Conservation (phyloP, 2,888 invertebrate species). For the Orchesellides sinensis region DNA sequence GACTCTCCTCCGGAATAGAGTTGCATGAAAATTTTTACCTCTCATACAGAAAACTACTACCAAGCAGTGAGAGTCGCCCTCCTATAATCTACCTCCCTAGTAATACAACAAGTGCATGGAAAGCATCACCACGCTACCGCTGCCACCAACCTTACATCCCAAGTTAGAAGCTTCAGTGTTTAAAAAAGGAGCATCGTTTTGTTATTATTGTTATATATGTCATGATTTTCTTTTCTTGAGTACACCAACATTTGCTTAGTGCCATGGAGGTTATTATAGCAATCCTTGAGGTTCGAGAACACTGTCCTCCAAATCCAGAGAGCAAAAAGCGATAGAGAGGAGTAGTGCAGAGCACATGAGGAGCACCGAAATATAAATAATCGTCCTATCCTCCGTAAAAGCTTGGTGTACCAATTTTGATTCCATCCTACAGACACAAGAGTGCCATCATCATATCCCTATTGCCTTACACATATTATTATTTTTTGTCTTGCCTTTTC, state of each 20-base stretch:
- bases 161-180: conserved; percentile 5
- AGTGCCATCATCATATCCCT: conserved; percentile 28
- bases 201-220: conserved; percentile 23
- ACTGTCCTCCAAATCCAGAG: conserved; percentile 32
- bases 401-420: conserved; percentile 29
- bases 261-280: conserved; percentile 13
- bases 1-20: not conserved
- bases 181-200: not conserved
- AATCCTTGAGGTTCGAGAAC: conserved; percentile 34
- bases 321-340: conserved; percentile 13
- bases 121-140: conserved; percentile 8
- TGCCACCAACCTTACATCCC: not conserved
- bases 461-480: not conserved
- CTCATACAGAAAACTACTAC: not conserved
- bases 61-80: not conserved
- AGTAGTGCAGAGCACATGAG: not conserved
- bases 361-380: conserved; percentile 57
- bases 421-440: conserved; percentile 52
- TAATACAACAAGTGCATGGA: conserved; percentile 29
- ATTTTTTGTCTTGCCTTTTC: not conserved
- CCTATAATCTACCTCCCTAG: not conserved
- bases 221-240: conserved; percentile 17
- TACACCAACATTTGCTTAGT: conserved; percentile 4
- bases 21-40: not conserved
- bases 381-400: conserved; percentile 24